These are phyloP conservation scores for Thera obeliscata DNA, from an alignment of 2,888 invertebrate genomes.

Conservation along the genomic window DNA sequence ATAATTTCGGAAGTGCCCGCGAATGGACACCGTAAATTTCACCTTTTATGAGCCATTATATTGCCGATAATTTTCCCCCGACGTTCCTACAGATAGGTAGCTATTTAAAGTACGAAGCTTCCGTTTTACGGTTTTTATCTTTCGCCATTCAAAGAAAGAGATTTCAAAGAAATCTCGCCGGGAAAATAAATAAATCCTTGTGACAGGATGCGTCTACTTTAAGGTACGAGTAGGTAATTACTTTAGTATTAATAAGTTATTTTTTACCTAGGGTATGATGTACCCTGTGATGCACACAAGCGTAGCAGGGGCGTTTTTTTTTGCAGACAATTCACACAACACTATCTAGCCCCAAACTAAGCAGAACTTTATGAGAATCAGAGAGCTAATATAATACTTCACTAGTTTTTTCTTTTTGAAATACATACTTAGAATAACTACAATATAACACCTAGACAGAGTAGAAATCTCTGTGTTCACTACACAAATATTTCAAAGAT, in stretches of 20 bases:
- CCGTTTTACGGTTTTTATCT: slow-evolving; percentile 41
- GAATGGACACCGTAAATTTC: slow-evolving; percentile 68
- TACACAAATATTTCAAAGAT: too few species aligned
- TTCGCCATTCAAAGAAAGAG: slow-evolving; percentile 20
- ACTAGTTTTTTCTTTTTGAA: too few species aligned
- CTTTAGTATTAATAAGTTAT: background rate
- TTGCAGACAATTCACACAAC: too few species aligned
- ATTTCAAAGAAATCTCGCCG: background rate
- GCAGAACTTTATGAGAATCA: too few species aligned
- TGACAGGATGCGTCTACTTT: background rate
- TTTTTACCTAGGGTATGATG: background rate
- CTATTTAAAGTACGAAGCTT: slow-evolving; percentile 53
- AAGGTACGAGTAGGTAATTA: background rate
- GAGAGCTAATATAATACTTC: too few species aligned
- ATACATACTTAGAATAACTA: too few species aligned
- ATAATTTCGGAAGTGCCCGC: slow-evolving; percentile 61
- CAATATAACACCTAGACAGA: too few species aligned
- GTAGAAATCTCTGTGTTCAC: too few species aligned
- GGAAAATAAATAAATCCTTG: background rate
- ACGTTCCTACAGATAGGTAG: slow-evolving; percentile 47
- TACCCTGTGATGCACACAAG: background rate
- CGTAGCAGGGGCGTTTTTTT: background rate
- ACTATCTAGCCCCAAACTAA: too few species aligned
- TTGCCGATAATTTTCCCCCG: slow-evolving; percentile 61
- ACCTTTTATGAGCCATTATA: slow-evolving; percentile 77